phyloP scores from a whole-genome alignment of 2,113 vertebrate species.

The Mystacornis crossleyi region DNA sequence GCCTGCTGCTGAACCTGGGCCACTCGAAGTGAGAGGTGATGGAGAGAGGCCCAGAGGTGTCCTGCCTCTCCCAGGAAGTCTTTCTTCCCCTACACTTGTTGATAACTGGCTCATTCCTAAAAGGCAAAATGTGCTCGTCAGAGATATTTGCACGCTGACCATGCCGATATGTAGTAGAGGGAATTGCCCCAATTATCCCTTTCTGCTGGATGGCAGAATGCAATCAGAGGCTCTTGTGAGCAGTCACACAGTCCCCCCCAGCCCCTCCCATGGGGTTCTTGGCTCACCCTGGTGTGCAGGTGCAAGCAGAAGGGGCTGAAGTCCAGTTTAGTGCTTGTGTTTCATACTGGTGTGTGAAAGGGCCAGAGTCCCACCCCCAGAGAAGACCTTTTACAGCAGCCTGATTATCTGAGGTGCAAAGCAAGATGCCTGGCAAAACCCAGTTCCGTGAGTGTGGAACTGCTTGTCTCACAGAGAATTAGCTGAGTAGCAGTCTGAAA shows the following conservation, averaged over 20 bases:
- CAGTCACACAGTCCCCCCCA: not conserved
- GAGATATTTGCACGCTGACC: not conserved
- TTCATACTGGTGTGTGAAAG: not conserved
- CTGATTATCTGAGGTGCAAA: not conserved
- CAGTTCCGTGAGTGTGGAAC: not conserved
- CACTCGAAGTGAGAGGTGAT: conserved; percentile 43
- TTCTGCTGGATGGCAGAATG: not conserved
- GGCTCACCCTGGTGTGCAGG: not conserved
- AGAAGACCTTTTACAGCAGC: not conserved
- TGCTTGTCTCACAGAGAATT: not conserved
- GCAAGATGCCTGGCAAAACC: not conserved
- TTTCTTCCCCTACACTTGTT: conserved; percentile 53
- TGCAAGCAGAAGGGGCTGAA: not conserved
- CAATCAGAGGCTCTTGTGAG: not conserved
- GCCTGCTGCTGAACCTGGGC: conserved; percentile 41
- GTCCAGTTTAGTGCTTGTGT: not conserved
- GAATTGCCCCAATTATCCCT: not conserved
- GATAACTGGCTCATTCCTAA: conserved; percentile 64
- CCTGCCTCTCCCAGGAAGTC: conserved; percentile 25
- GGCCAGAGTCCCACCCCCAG: not conserved
- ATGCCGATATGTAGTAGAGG: not conserved
- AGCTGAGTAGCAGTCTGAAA: not conserved
- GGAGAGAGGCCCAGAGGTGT: conserved; percentile 1
- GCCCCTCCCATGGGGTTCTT: not conserved
- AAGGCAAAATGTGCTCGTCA: conserved; percentile 54